Evolutionary conservation across 1,140 invertebrate species (phyloP).

Genomic region (Pararge aegeria): DNA sequence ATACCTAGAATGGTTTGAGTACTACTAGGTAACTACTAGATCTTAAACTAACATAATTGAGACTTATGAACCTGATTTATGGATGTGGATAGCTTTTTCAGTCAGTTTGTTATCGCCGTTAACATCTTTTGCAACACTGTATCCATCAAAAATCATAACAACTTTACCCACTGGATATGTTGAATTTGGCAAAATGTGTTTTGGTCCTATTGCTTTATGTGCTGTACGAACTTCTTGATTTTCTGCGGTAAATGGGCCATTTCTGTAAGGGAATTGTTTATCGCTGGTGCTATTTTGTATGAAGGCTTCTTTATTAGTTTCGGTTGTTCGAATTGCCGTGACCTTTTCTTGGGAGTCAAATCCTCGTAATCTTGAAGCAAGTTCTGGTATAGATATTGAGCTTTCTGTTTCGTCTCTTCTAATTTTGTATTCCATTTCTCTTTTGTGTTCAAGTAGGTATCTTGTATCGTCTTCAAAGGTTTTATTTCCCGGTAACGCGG

Average conservation of each 20-base stretch:
- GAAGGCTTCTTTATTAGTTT: conserved; percentile 57
- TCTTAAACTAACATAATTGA: no score
- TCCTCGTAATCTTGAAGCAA: conserved; percentile 63
- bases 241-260: conserved; percentile 62
- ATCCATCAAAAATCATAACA: conserved; percentile 70
- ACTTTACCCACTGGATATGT: conserved; percentile 36
- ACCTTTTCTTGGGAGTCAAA: conserved; percentile 44
- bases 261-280: conserved; percentile 60
- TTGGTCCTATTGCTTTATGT: conserved; percentile 54
- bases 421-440: conserved; percentile 59
- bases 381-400: conserved; percentile 56
- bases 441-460: conserved; percentile 47
- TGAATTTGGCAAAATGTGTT: conserved; percentile 14
- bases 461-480: conserved; percentile 44
- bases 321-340: conserved; percentile 44
- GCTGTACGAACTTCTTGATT: conserved; percentile 60
- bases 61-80: no score
- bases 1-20: no score
- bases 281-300: conserved; percentile 54
- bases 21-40: no score
- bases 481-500: conserved; percentile 34
- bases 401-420: conserved; percentile 62
- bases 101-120: conserved; percentile 62
- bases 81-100: conserved; percentile 50
- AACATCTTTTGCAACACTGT: conserved; percentile 67